Base-by-base conservation (phyloP, 2,113 vertebrate genomes). In the Echinops telfairi region DNA sequence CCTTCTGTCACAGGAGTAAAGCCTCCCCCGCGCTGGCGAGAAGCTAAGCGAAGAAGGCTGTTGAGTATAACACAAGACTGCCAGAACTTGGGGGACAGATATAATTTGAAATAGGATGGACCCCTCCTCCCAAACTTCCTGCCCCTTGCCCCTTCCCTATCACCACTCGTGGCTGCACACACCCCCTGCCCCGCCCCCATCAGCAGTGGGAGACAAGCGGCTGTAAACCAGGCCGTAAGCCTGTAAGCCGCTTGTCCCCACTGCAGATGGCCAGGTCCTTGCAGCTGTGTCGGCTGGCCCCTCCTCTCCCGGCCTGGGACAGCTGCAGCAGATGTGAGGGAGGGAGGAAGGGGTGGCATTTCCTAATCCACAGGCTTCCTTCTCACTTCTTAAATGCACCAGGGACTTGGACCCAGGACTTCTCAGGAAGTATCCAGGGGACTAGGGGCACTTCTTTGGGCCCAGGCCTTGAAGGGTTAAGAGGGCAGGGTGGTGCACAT, bases 281-380 rank as follows among this genome's bases (percentile, higher is more conserved):
- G 88, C 88, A 66, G 25, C 84, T 91, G 58, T 85, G 60, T 33
- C 23, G 29, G 16, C 76, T 27, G 1, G 47, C 58, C 70, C 58
- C 60, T 76, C 81, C 89, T 78, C 64, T 73, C 33, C 0, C n/a
- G n/a, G 62, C n/a, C 3, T 33, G 23, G 62, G 47, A 88, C 78
- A 94, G 92, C 90, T 87, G 83, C 62, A 15, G 23, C 95, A 95
- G 89, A 90, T 95, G 95, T 89, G 70, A 25, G 53, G 38, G 87
- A 82, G 68, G 88, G 57, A 82, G 68, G 88, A 43, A 84, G 79
- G 66, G 83, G 64, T n/a, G 43, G 83, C 64, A 29, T 47, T 90
- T 57, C 57, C 84, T 86, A 82, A 81, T 80, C 80, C 80, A 36
- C 20, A 20, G 73, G 27, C 81, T 77, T 93, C 47, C 83, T 75